Conservation (phyloP, 1,140 invertebrate species). For the Brachionus paranguensis region DNA sequence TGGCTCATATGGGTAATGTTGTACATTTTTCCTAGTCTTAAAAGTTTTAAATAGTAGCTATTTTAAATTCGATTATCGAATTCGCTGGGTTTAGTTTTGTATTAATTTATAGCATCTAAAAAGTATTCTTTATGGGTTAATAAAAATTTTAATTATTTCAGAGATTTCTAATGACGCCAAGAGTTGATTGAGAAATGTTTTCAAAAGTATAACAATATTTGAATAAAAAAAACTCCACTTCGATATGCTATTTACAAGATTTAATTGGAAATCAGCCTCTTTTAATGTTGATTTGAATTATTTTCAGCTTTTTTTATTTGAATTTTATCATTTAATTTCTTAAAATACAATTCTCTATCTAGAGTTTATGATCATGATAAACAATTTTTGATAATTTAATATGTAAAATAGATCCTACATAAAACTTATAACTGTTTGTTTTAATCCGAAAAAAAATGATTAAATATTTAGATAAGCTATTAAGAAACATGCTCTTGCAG, state of each 20-base stretch:
- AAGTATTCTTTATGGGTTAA: background rate
- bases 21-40: background rate
- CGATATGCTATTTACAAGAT: background rate
- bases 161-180: background rate
- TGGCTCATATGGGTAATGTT: background rate
- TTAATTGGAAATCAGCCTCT: background rate
- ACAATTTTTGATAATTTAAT: background rate
- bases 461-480: background rate
- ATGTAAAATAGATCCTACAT: background rate
- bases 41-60: background rate
- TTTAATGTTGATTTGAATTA: background rate
- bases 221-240: background rate
- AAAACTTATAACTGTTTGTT: background rate
- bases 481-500: background rate
- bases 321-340: background rate
- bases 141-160: background rate
- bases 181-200: background rate
- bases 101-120: background rate
- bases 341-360: background rate
- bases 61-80: background rate
- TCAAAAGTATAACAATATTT: background rate
- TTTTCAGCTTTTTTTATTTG: background rate
- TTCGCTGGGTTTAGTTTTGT: background rate
- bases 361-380: background rate
- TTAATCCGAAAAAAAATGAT: background rate